A percentile compares a stretch with the other conserved stretches of the same genome.
Conservation (phyloP, 35 echinoderm and acorn worm genomes). For the Apostichopus japonicus region DNA sequence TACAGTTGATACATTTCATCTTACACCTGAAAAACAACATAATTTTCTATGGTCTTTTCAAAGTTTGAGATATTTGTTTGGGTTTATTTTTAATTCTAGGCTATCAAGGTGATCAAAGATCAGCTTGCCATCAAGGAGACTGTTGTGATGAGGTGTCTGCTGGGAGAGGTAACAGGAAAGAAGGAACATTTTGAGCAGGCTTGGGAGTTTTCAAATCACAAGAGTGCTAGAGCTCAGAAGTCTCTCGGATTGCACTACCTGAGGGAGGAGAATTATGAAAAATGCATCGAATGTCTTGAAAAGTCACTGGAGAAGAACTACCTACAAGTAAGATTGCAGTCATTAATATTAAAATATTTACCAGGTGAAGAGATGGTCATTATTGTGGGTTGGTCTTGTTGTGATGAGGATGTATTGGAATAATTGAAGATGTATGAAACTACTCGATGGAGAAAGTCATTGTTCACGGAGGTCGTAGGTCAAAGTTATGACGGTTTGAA, state of each 20-base stretch:
- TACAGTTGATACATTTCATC: no score
- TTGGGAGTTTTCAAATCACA: slow-evolving; percentile 85
- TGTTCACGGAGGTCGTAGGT: no score
- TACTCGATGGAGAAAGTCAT: no score
- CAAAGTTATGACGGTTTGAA: no score
- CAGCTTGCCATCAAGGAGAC: slow-evolving; percentile 85
- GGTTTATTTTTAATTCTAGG: slow-evolving; percentile 45
- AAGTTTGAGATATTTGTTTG: no score
- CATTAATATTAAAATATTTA: no score
- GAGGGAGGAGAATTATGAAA: slow-evolving; percentile 80
- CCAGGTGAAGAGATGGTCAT: no score
- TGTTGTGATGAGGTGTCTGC: slow-evolving; percentile 79
- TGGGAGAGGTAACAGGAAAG: slow-evolving; percentile 87
- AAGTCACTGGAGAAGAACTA: slow-evolving; percentile 84
- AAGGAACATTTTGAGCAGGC: slow-evolving; percentile 89
- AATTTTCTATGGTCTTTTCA: no score
- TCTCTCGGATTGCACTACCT: slow-evolving; percentile 83
- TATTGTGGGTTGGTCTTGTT: no score
- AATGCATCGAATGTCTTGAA: slow-evolving; percentile 90
- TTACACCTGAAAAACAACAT: no score
- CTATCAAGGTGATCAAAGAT: slow-evolving; percentile 74
- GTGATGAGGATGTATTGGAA: no score
- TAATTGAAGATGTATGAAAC: no score
- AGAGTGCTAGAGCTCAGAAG: slow-evolving; percentile 77
- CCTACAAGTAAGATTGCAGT: slow-evolving; percentile 61